Evolutionary conservation across 1,140 invertebrate species (phyloP).

Genomic region (Drosophila sp.): DNA sequence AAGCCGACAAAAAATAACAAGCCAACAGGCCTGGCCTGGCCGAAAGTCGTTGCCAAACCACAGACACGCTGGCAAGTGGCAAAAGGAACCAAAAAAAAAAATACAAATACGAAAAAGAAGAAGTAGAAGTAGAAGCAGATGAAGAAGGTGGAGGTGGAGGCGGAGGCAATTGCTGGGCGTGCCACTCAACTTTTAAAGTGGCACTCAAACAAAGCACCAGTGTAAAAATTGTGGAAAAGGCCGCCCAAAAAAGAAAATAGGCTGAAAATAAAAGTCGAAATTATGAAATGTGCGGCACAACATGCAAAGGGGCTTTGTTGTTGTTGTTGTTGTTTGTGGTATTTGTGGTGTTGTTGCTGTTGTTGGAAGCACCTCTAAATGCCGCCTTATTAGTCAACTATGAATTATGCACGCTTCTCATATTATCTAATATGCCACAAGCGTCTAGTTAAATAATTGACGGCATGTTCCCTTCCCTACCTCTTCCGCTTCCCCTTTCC

Average conservation of each 20-base stretch:
- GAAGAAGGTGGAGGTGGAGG: not conserved
- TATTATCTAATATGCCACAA: slow-evolving; percentile 72
- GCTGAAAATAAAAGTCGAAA: slow-evolving; percentile 19
- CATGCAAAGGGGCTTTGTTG: slow-evolving; percentile 13
- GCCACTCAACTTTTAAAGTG: slow-evolving; percentile 59
- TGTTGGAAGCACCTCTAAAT: slow-evolving; percentile 41
- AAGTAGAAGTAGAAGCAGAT: too few species aligned
- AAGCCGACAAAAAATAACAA: not conserved
- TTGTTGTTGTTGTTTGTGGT: not conserved
- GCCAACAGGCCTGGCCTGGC: slow-evolving; percentile 13
- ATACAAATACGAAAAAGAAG: slow-evolving; percentile 9
- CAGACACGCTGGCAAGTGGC: slow-evolving; percentile 54
- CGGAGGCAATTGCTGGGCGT: slow-evolving; percentile 50
- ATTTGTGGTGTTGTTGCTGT: not conserved
- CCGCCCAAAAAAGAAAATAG: not conserved
- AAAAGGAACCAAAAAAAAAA: slow-evolving; percentile 27
- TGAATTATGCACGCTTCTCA: slow-evolving; percentile 65
- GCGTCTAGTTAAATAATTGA: slow-evolving; percentile 73
- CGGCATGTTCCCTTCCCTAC: not conserved
- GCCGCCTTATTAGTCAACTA: slow-evolving; percentile 65
- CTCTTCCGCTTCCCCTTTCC: not conserved
- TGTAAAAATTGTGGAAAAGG: slow-evolving; percentile 20
- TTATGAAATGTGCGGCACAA: slow-evolving; percentile 19
- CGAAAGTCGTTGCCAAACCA: slow-evolving; percentile 51
- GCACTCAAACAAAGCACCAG: slow-evolving; percentile 55